Percentiles rank a stretch among this genome's conserved stretches.
These are phyloP conservation scores for Holacanthella duospinosa DNA, from an alignment of 2,888 invertebrate species.

Conservation along the genomic window DNA sequence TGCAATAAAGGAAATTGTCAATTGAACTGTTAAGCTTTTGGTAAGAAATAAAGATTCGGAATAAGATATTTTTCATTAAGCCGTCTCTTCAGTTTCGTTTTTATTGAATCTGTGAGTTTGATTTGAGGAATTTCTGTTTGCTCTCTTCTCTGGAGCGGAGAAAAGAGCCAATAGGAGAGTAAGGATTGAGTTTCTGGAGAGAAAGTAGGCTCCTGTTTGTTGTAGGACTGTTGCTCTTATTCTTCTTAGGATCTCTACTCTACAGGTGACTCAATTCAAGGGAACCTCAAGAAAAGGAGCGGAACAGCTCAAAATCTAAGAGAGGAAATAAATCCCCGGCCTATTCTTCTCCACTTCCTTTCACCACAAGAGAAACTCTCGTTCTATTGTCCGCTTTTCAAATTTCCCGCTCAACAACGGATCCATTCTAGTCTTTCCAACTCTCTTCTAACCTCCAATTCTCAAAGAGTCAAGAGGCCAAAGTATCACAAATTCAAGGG, in stretches of 20 bases:
- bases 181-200: not conserved
- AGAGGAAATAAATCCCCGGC: not conserved
- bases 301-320: not conserved
- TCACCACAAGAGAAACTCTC: not conserved
- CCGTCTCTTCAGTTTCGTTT: not conserved
- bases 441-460: no score
- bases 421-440: no score
- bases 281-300: not conserved
- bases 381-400: not conserved
- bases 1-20: not conserved
- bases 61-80: not conserved
- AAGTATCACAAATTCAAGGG: no score
- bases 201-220: constrained; percentile 4
- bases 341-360: not conserved
- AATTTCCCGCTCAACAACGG: not conserved
- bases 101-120: no score
- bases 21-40: not conserved
- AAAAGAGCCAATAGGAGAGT: not conserved
- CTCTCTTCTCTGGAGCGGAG: not conserved
- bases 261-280: not conserved
- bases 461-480: no score
- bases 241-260: not conserved
- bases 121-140: not conserved
- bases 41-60: not conserved
- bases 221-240: constrained; percentile 2